Evolutionary conservation across 1,140 invertebrate species (phyloP), one percentile per base, ranked within the genome.

Genomic region (Aphaenogaster floridana): DNA sequence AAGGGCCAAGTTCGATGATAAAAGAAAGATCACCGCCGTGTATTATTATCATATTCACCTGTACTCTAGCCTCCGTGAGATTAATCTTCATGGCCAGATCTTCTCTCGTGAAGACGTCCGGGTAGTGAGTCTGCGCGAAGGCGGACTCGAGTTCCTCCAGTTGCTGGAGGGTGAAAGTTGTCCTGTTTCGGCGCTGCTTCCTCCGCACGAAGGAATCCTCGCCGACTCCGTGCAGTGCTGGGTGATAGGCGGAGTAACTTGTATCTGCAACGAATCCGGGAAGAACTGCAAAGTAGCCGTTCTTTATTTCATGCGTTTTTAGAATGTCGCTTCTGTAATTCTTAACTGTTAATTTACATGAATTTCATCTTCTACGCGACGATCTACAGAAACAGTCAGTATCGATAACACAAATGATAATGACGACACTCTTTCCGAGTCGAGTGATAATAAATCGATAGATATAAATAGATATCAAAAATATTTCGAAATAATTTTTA

Each of bases 1-100:
- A 76, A 15, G 3, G 28, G 13, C 13, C 8, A 45, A 69, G 45
- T 45, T 39, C 11, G 36, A 9, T 15, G n/a, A 13, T 21, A 21
- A 13, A 39, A 57, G 21, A 11, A 21, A 77, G 52, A 34, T 59
- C 42, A 21, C 9, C 28, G 48, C 66, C 66, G 5, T 36, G 15
- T 69, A n/a, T 83, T 13, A n/a, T 3, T 34, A 11, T 50, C 6
- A 28, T n/a, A 52, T 88, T 90, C 85, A 99, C 99, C 97, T 99
- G 99, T 57, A 99, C 99, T 95, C 99, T 96, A 4, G 99, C 99
- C 96, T 99, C 99, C 0, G 99, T 99, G 81, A 99, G 96, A 95
- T 99, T 99, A 93, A 99, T 99, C 96, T 99, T 99, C 97, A 99
- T 98, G n/a, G 99, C 99, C 68, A 99, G 96, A 95, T 99, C 99